phyloP scores from a whole-genome alignment of 2,888 invertebrate species.

The Archaeoteleia sp. region DNA sequence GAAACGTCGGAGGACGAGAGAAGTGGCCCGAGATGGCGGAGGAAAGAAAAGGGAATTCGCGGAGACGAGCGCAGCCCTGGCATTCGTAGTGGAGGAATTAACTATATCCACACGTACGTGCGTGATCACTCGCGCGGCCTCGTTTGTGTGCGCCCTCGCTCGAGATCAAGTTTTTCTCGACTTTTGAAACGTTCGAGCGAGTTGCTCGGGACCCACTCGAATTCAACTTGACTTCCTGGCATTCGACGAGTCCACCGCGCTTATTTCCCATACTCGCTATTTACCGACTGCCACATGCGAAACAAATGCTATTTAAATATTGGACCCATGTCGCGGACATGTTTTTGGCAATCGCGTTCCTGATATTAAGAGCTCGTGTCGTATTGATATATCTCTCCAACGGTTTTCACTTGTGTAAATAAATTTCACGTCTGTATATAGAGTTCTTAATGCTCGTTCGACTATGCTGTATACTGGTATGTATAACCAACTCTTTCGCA shows the following conservation, averaged over 20 bases:
- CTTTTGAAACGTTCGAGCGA: conserved; percentile 62
- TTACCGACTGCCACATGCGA: conserved; percentile 38
- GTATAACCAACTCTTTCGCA: no score
- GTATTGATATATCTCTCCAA: no score
- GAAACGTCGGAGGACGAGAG: conserved; percentile 46
- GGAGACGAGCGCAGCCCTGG: conserved; percentile 62
- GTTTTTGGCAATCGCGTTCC: no score
- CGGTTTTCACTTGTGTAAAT: no score
- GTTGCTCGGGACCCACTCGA: conserved; percentile 61
- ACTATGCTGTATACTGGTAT: no score
- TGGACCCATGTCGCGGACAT: no score
- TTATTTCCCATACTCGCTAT: conserved; percentile 11
- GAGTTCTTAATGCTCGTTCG: no score
- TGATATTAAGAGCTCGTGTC: no score
- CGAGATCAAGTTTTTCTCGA: conserved; percentile 74
- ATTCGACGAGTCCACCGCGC: conserved; percentile 61
- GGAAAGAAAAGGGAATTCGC: conserved; percentile 57
- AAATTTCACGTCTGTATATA: no score
- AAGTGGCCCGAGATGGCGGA: conserved; percentile 24
- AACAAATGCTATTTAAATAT: conserved; percentile 12
- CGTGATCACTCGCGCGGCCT: conserved; percentile 24
- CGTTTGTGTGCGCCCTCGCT: conserved; percentile 64
- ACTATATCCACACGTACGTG: conserved; percentile 48
- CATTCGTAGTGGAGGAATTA: conserved; percentile 56
- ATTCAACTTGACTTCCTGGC: conserved; percentile 73